A percentile compares a stretch with the other conserved stretches of the same genome.
These are phyloP conservation scores for Darevskia nairensis DNA, from an alignment of 2,797 vertebrate species.

Conservation along the genomic window DNA sequence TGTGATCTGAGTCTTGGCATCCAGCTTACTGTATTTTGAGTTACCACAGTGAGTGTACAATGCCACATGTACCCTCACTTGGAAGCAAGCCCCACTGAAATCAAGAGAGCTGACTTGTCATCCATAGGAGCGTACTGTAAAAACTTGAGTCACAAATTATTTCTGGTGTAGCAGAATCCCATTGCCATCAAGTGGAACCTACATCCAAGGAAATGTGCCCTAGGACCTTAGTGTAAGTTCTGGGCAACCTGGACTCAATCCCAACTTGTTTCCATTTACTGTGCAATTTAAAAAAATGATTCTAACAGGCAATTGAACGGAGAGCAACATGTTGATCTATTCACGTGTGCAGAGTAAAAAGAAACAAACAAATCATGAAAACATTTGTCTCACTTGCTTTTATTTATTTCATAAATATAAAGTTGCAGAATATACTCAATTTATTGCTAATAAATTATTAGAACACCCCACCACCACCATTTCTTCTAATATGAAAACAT, in stretches of 20 bases:
- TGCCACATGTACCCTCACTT: not conserved
- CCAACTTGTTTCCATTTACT: not conserved
- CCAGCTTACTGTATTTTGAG: not conserved
- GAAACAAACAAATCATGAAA: conserved; percentile 1
- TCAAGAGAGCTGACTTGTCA: not conserved
- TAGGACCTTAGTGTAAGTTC: not conserved
- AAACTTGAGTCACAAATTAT: not conserved
- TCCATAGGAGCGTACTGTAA: not conserved
- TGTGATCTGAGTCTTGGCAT: not conserved
- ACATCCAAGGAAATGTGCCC: not conserved
- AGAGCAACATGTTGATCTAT: not conserved
- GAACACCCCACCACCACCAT: conserved; percentile 12
- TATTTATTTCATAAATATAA: conserved; percentile 69
- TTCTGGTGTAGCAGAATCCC: not conserved
- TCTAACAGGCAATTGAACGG: not conserved
- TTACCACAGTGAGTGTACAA: not conserved
- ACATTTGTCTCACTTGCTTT: conserved; percentile 35
- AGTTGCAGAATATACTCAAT: conserved; percentile 38
- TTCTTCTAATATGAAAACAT: conserved; percentile 20
- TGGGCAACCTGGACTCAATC: no score
- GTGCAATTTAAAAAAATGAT: not conserved
- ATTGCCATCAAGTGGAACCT: not conserved
- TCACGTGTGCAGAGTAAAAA: not conserved
- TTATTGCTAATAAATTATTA: conserved; percentile 36
- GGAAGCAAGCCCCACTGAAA: not conserved